Base-by-base conservation (phyloP, 2,888 invertebrate species). In the Dione juno region DNA sequence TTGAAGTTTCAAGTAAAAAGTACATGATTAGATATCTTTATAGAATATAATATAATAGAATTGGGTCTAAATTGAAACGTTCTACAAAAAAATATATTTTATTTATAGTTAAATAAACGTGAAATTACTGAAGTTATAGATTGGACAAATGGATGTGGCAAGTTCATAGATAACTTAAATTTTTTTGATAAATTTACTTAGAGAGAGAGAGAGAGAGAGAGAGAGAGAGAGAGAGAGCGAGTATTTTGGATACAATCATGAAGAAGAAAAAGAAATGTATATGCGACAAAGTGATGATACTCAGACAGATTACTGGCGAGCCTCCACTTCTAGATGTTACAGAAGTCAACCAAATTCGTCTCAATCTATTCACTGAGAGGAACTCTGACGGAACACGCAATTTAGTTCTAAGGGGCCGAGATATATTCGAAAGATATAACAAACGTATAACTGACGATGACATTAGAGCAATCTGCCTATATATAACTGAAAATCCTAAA, bases 361-460 rank as follows among this genome's bases (percentile, higher is more conserved):
- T 94, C 11, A 84, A 86, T 71, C 73, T 93, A 3, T 92, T 92
- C 19, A 92, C 92, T 0, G 93, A 94, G 76, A 89, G 94, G 79
- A 94, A 94, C 76, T 92, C 94, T 0, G 94, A 95, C 80, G 94
- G 94, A 0, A 94, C 90, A 0, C 92, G 88, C 2, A 87, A 88
- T 76, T 82, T 95, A 16, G 82, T 93, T 7, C 79, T 95, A 0
- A 84, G 87, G 74, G 95, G 95, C 0, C 91, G 89, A 67, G 94
- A 94, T 74, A 76, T 95, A 0, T 79, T 85, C 35, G 88, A 90
- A 35, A 93, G 86, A 74, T 90, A 82, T 66, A 86, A 89, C 0
- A 85, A 83, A 63, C 87, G 94, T 58, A 84, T 95, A 0, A 74
- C 81, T 63, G 90, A 94, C 65, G 74, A 78, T 0, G 95, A 95